Base-by-base conservation (phyloP, 2,797 vertebrate species). In the Jordanella pulchra region DNA sequence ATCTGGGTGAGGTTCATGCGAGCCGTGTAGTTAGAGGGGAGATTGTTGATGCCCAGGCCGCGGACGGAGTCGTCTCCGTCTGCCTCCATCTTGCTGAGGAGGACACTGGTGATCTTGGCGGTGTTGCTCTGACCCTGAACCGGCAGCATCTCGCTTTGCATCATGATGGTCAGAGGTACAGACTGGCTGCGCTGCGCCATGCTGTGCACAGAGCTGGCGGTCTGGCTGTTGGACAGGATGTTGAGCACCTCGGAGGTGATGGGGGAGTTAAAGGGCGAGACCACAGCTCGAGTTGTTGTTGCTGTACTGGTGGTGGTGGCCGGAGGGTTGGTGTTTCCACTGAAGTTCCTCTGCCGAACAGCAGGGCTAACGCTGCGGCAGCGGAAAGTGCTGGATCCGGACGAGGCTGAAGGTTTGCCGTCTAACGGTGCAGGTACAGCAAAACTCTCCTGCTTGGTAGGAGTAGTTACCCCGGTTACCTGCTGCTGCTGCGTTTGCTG, bases 1-100 rank as follows among this genome's bases (percentile, higher is more conserved):
- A 99, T 98, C 92, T 99, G 98, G 21, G 98, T 99, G 88, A 99
- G 97, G 94, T 99, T 99, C 97, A 99, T 97, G 75, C 98, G 95
- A 73, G 98, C 98, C 44, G 97, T 99, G 89, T 99, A 99, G 93
- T 97, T 99, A 65, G 98, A 97, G 64, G 98, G 95, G 88, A 99
- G 91, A 91, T 99, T 99, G 92, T 99, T 99, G 67, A 99, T 95
- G 83, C 98, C 98, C 88, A 99, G 92, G 74, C 98, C 98, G 68
- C 98, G 95, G 51, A 99, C 95, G 3, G 97, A 94, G 74, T 99
- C 97, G 30, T 98, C 97, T 0, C 94, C 96, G 25, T 98, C 97
- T 6, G 96, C 95, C 84, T 99, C 98, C 81, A 99, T 97, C 93
- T 99, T 99, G 93, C 93, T 99, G 83, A 99, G 95, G 80, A 99